These are phyloP conservation scores for Cherax quadricarinatus DNA, from an alignment of 1,140 invertebrate genomes.

Conservation along the genomic window DNA sequence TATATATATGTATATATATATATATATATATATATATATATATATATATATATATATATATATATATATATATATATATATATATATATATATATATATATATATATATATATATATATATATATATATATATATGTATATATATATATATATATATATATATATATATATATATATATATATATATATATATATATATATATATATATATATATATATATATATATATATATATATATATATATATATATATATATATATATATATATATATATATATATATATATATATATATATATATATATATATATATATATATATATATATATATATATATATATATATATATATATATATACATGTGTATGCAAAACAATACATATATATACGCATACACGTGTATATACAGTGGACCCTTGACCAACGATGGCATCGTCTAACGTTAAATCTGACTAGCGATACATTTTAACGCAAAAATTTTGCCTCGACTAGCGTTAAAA, in stretches of 20 bases:
- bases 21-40: no score
- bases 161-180: slow-evolving; percentile 33
- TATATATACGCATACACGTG: neutral
- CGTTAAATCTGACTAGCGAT: no score
- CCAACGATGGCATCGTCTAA: no score
- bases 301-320: slow-evolving; percentile 42
- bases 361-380: no score
- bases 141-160: slow-evolving; percentile 33
- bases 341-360: slow-evolving; percentile 31
- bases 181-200: slow-evolving; percentile 11
- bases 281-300: slow-evolving; percentile 36
- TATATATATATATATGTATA: slow-evolving; percentile 34
- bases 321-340: slow-evolving; percentile 34
- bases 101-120: slow-evolving; percentile 44
- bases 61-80: slow-evolving; percentile 46
- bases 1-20: no score
- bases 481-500: no score
- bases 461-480: no score
- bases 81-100: slow-evolving; percentile 37
- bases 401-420: no score
- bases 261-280: slow-evolving; percentile 38
- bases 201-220: slow-evolving; percentile 20
- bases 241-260: slow-evolving; percentile 32
- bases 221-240: slow-evolving; percentile 26
- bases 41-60: slow-evolving; percentile 30